Conservation (phyloP, 35 echinoderm and acorn worm species). For the Strongylocentrotus purpuratus region DNA sequence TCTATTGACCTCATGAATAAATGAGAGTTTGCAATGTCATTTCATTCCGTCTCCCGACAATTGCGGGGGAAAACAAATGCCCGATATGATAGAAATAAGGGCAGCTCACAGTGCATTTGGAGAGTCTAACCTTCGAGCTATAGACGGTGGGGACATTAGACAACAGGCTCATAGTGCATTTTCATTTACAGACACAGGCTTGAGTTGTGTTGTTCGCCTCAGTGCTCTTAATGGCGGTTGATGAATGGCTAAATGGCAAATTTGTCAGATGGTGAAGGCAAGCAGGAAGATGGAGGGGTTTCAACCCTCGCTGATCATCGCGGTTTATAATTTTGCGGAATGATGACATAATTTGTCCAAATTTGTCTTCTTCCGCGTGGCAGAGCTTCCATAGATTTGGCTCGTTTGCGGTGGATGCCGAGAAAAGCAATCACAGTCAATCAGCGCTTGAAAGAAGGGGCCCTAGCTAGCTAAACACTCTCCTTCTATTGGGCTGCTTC, state of each 20-base stretch:
- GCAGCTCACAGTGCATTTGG: background rate
- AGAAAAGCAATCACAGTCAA: conserved; percentile 4
- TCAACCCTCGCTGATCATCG: conserved; percentile 7
- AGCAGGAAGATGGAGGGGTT: background rate
- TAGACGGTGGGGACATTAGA: background rate
- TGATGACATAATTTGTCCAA: conserved; percentile 46
- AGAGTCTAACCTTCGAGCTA: background rate
- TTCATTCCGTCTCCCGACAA: background rate
- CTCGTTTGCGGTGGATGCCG: conserved; percentile 21
- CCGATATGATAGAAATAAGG: background rate
- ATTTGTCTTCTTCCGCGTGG: conserved; percentile 34
- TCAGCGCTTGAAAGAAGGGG: background rate
- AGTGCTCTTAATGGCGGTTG: background rate
- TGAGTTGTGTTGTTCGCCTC: background rate
- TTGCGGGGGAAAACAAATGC: background rate
- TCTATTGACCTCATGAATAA: conserved; percentile 18
- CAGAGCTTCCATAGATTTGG: background rate
- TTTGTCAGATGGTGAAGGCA: conserved; percentile 9
- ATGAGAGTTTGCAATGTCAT: conserved; percentile 17
- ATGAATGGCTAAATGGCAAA: conserved; percentile 17
- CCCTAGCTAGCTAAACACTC: background rate
- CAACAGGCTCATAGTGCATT: conserved; percentile 1
- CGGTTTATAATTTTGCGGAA: conserved; percentile 20
- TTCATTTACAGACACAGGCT: background rate
- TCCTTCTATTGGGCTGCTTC: background rate